Evolutionary conservation across 2,888 invertebrate species (phyloP), one percentile per base, ranked within the genome.

Genomic region (Eupsilia transversa): DNA sequence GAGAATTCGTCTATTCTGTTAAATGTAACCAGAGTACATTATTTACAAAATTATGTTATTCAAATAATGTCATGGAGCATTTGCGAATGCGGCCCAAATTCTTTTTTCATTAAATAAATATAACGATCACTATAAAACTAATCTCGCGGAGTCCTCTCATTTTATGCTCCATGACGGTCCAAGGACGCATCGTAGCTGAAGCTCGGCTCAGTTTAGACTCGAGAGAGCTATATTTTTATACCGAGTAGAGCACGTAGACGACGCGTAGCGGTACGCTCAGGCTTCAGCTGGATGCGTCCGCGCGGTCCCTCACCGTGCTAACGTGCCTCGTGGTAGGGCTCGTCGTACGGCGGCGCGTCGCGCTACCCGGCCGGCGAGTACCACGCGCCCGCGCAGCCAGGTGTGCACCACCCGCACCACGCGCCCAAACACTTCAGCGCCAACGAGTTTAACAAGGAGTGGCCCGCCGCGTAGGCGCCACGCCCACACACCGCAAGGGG

Each of bases 381-480:
- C 95, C 95, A 94, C 93, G 93, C 94, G 90, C 90, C 92, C 86
- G 92, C 92, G 93, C 96, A 94, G 87, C 95, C 95, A 96, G 96
- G 96, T 96, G 95, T 94, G 94, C 96, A 95, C 92, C 95, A 94
- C 84, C 96, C 96, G 95, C 96, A 96, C 89, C 96, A 96, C 95
- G 96, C 96, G 93, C 96, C 96, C 94, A 96, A 96, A 95, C 96
- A 96, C 95, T 96, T 96, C 96, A 92, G 86, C 92, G 91, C 94
- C 92, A 94, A 93, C 94, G 96, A 96, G 93, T 96, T 96, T 94
- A 94, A 92, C 96, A 96, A 96, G 96, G 96, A 96, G 95, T 96
- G 96, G 96, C 96, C 96, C 88, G 95, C 96, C 94, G 96, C 96
- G 88, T 96, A 96, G 90, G 78, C 72, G 27, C 78, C 82, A 63